Base-by-base conservation (phyloP, 2,113 vertebrate species). In the Notiomystis cincta region DNA sequence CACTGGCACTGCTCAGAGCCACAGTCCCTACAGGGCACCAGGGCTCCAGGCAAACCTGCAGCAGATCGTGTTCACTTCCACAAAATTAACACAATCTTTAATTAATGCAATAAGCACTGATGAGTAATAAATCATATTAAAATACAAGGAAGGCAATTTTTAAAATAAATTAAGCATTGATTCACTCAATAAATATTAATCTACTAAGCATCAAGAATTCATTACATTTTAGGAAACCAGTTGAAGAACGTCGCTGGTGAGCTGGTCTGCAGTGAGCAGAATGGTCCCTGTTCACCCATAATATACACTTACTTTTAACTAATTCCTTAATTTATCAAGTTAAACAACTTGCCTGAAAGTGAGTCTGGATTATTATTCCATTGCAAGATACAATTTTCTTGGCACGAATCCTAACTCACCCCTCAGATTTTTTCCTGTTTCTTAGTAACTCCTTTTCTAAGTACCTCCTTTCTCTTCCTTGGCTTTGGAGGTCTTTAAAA, bases 161-260 rank as follows among this genome's bases (percentile, higher is more conserved):
- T 94, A 92, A 92, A 93, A 96, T 97, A 96, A 96, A 97, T 96
- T 96, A 96, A 90, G 94, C 88, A 87, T 90, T 94, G 90, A 96
- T 90, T 96, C 96, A 82, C 91, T 96, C 92, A 92, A 96, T 95
- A 94, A 97, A 96, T 92, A 96, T 96, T 96, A 95, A 97, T 95
- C 94, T 91, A 76, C 82, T 64, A 84, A 83, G 86, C 82, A 94
- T 94, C 86, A 91, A 87, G 88, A 82, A 96, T 96, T 95, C 91
- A 94, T 96, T 93, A 79, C 5, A 1, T 75, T 95, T 93, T 78
- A 82, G 80, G 80, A 81, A 94, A 96, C 65, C 72, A 64, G 95
- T 78, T 94, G 69, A 93, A 84, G 95, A 93, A 75, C 3, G 11
- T 78, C 6, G 0, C 30, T 95, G 86, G 90, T 90, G 93, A 95